Evolutionary conservation across 2,888 invertebrate genomes (phyloP).

Genomic region (Steinernema carpocapsae): DNA sequence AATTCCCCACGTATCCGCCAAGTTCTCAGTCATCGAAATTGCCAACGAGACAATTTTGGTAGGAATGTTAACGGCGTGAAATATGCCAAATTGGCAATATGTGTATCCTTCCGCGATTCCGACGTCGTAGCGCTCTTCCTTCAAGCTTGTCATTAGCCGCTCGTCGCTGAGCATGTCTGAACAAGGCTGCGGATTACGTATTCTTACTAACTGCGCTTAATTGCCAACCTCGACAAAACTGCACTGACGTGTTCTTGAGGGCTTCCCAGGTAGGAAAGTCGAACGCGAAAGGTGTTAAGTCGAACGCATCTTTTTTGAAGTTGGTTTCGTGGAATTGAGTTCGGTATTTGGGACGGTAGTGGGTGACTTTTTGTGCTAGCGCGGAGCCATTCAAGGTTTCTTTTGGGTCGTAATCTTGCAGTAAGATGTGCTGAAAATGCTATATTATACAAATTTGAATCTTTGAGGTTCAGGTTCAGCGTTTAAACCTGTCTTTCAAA

Average conservation of each 20-base stretch:
- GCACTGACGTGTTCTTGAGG: conserved; percentile 37
- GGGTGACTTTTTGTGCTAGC: conserved; percentile 32
- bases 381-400: conserved; percentile 29
- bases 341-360: conserved; percentile 26
- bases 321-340: conserved; percentile 33
- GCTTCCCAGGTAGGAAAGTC: conserved; percentile 14
- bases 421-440: conserved; percentile 35
- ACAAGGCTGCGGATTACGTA: background rate
- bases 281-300: background rate
- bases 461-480: too few relatives aligned
- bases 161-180: conserved; percentile 38
- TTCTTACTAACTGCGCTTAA: background rate
- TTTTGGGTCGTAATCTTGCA: conserved; percentile 27
- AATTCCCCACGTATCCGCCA: conserved; percentile 25
- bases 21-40: conserved; percentile 34
- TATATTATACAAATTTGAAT: too few relatives aligned
- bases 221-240: conserved; percentile 32
- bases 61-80: conserved; percentile 26
- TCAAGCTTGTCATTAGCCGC: background rate
- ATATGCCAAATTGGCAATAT: conserved; percentile 35
- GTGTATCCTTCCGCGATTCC: conserved; percentile 37
- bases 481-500: too few relatives aligned
- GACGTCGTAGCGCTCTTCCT: conserved; percentile 36
- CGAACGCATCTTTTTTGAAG: conserved; percentile 35
- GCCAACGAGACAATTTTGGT: conserved; percentile 31